Percentiles rank a stretch among this genome's conserved stretches.
These are phyloP conservation scores for Sitobion miscanthi DNA, from an alignment of 1,140 invertebrate species.

Conservation along the genomic window DNA sequence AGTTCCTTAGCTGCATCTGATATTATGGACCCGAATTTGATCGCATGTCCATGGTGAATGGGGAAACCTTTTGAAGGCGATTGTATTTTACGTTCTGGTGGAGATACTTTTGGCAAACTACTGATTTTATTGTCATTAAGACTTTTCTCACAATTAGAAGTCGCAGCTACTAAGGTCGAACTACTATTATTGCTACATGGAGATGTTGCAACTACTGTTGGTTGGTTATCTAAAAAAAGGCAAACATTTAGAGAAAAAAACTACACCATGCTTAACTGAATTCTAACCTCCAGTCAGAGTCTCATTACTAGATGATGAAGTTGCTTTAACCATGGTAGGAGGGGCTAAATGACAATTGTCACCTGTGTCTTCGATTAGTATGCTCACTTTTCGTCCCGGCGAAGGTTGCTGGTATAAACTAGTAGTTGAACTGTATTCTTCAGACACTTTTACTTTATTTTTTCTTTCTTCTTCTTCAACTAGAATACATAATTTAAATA, in stretches of 20 bases:
- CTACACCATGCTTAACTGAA: slow-evolving; percentile 50
- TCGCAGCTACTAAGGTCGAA: slow-evolving; percentile 41
- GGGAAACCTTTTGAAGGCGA: slow-evolving; percentile 49
- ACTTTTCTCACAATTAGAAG: slow-evolving; percentile 42
- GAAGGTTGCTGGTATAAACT: slow-evolving; percentile 54
- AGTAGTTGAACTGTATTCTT: slow-evolving; percentile 35
- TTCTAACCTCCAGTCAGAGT: slow-evolving; percentile 72
- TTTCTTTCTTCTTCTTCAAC: slow-evolving; percentile 65
- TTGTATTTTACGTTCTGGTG: slow-evolving; percentile 50
- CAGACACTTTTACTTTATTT: neutral
- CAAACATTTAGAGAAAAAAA: slow-evolving; percentile 9
- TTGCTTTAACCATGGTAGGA: slow-evolving; percentile 69
- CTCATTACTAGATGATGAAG: slow-evolving; percentile 75
- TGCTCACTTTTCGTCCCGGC: slow-evolving; percentile 63
- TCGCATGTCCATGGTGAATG: slow-evolving; percentile 48
- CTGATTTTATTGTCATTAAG: neutral
- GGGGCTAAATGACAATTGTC: slow-evolving; percentile 69
- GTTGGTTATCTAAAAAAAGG: slow-evolving; percentile 34
- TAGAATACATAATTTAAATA: slow-evolving; percentile 57
- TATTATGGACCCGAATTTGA: slow-evolving; percentile 46
- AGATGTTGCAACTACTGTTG: slow-evolving; percentile 35
- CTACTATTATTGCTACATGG: slow-evolving; percentile 51
- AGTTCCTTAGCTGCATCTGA: slow-evolving; percentile 49
- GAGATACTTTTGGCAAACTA: slow-evolving; percentile 14
- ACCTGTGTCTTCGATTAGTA: slow-evolving; percentile 64